These are phyloP conservation scores for Pachyseris speciosa DNA, from an alignment of 64 coral and sea anemone species.

Conservation along the genomic window DNA sequence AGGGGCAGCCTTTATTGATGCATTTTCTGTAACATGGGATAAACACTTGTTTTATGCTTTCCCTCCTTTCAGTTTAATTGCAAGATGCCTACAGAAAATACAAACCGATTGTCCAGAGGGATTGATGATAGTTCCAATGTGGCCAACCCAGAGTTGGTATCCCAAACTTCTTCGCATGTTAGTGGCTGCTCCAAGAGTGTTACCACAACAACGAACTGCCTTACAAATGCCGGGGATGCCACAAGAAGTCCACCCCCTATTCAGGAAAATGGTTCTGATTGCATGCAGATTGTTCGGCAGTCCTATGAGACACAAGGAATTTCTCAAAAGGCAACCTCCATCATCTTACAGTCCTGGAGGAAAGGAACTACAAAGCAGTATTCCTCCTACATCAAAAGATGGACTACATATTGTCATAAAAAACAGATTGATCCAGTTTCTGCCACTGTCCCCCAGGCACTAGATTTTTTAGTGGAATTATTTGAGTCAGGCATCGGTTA, in stretches of 20 bases:
- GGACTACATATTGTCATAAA: slow-evolving; percentile 45
- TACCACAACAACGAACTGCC: not conserved
- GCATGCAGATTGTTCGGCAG: slow-evolving; percentile 62
- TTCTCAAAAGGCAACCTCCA: slow-evolving; percentile 32
- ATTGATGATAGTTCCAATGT: slow-evolving; percentile 53
- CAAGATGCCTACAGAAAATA: slow-evolving; percentile 51
- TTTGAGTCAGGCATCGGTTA: not conserved
- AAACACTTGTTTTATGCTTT: slow-evolving; percentile 49
- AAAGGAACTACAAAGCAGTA: not conserved
- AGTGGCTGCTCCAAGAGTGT: slow-evolving; percentile 18
- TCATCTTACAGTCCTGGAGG: slow-evolving; percentile 50
- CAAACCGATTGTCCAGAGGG: slow-evolving; percentile 11
- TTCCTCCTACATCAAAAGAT: slow-evolving; percentile 15
- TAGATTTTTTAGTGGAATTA: slow-evolving; percentile 46
- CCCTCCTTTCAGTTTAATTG: slow-evolving; percentile 64
- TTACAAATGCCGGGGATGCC: not conserved
- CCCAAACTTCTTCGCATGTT: slow-evolving; percentile 37
- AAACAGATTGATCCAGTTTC: slow-evolving; percentile 51
- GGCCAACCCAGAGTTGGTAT: slow-evolving; percentile 71
- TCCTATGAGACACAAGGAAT: slow-evolving; percentile 30
- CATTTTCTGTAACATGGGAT: slow-evolving; percentile 51
- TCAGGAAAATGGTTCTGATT: slow-evolving; percentile 66
- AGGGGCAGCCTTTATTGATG: slow-evolving; percentile 45
- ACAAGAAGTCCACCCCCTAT: slow-evolving; percentile 17
- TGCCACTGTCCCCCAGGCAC: slow-evolving; percentile 32